These are phyloP conservation scores for Tauraco hartlaubi DNA, from an alignment of 2,797 vertebrate species.

Conservation along the genomic window DNA sequence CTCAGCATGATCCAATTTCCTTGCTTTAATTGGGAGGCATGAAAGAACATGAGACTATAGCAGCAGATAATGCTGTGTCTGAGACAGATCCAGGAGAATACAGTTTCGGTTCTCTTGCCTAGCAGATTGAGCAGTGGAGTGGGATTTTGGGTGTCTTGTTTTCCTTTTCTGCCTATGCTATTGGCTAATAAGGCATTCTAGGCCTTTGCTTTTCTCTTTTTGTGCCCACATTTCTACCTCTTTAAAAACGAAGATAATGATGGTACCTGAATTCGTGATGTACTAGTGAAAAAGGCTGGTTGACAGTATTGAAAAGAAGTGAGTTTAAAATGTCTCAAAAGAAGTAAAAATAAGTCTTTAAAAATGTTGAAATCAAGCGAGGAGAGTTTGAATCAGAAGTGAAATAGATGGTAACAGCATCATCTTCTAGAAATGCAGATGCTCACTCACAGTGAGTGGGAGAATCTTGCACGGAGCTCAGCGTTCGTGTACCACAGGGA, in stretches of 20 bases:
- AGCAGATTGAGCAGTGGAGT: not conserved
- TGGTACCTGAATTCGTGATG: not conserved
- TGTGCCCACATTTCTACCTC: not conserved
- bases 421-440: slow-evolving; percentile 48
- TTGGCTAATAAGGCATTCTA: not conserved
- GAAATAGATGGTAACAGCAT: slow-evolving; percentile 42
- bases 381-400: slow-evolving; percentile 57
- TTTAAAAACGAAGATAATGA: not conserved
- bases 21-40: not conserved
- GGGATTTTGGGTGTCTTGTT: not conserved
- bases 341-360: slow-evolving; percentile 51
- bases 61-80: not conserved
- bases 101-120: not conserved
- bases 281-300: not conserved
- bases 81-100: not conserved
- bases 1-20: not conserved
- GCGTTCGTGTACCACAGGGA: slow-evolving; percentile 36
- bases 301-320: not conserved
- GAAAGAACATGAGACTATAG: not conserved
- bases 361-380: slow-evolving; percentile 16
- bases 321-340: slow-evolving; percentile 18
- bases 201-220: not conserved
- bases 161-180: not conserved
- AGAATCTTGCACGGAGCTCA: slow-evolving; percentile 46
- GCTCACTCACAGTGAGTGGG: slow-evolving; percentile 68